Conservation (phyloP, 2,888 invertebrate genomes). For the Andrena camellia region DNA sequence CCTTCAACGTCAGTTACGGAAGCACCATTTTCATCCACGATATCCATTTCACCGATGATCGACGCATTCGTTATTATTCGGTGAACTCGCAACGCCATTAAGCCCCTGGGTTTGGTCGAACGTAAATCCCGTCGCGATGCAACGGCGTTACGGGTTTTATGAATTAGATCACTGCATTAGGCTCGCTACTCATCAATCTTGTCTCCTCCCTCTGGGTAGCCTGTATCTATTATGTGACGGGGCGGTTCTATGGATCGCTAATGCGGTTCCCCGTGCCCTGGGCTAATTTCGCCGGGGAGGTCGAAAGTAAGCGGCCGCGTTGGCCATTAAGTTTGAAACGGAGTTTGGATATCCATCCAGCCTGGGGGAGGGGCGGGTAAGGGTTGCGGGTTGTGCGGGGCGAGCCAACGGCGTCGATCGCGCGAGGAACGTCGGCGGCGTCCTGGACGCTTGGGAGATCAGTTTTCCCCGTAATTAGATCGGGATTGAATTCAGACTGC, state of each 20-base stretch:
- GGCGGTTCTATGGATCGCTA: slow-evolving; percentile 32
- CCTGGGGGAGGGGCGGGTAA: neutral
- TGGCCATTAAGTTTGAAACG: slow-evolving; percentile 66
- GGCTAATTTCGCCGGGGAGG: slow-evolving; percentile 54
- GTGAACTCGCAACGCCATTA: slow-evolving; percentile 18
- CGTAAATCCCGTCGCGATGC: slow-evolving; percentile 38
- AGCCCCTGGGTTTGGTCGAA: slow-evolving; percentile 12
- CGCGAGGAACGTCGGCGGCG: slow-evolving; percentile 24
- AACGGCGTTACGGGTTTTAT: slow-evolving; percentile 49
- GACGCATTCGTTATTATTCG: slow-evolving; percentile 11
- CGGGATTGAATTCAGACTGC: slow-evolving; percentile 68
- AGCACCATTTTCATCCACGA: neutral
- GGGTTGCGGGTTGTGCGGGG: neutral
- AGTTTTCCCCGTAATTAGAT: slow-evolving; percentile 70
- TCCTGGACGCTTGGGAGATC: slow-evolving; percentile 56
- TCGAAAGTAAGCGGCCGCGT: slow-evolving; percentile 60
- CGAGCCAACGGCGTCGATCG: slow-evolving; percentile 37
- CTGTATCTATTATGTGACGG: slow-evolving; percentile 46
- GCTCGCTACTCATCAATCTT: slow-evolving; percentile 62
- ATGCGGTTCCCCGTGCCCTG: slow-evolving; percentile 44
- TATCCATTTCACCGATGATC: neutral
- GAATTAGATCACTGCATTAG: slow-evolving; percentile 64
- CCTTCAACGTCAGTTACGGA: neutral
- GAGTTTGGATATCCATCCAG: slow-evolving; percentile 50
- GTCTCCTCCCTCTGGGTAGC: slow-evolving; percentile 28